Evolutionary conservation across 2,113 vertebrate species (phyloP).

Genomic region (Aldabrachelys gigantea): DNA sequence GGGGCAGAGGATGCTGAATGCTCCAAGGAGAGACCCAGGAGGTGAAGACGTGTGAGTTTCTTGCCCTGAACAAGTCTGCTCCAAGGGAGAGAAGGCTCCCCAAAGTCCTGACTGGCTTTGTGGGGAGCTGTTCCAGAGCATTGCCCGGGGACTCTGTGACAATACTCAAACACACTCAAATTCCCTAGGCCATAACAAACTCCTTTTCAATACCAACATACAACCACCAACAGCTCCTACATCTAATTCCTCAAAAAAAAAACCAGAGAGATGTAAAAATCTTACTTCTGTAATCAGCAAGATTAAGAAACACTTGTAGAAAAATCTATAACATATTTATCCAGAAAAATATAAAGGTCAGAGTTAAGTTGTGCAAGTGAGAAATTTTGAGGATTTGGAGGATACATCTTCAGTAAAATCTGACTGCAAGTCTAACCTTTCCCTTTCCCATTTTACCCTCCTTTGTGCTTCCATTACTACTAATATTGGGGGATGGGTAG

Average conservation of each 20-base stretch:
- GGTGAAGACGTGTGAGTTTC: no score
- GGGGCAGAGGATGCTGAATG: no score
- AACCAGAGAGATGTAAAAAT: neutral
- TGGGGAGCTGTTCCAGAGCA: no score
- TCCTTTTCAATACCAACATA: neutral
- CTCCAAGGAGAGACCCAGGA: no score
- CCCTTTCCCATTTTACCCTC: no score
- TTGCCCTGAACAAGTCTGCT: no score
- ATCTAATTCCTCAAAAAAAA: neutral
- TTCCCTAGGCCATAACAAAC: neutral
- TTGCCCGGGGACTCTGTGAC: no score
- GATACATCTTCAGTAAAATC: neutral
- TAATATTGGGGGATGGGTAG: neutral
- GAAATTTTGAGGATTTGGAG: neutral
- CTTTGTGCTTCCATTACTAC: neutral
- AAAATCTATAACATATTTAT: neutral
- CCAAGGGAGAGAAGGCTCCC: no score
- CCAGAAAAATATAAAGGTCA: neutral
- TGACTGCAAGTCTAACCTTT: no score
- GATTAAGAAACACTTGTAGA: neutral
- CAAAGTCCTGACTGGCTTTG: no score
- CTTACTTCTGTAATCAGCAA: neutral
- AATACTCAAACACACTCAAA: no score
- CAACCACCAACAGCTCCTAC: no score
- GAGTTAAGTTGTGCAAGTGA: neutral